Conservation (phyloP, 2,888 invertebrate genomes). For the Temnothorax rugatulus region DNA sequence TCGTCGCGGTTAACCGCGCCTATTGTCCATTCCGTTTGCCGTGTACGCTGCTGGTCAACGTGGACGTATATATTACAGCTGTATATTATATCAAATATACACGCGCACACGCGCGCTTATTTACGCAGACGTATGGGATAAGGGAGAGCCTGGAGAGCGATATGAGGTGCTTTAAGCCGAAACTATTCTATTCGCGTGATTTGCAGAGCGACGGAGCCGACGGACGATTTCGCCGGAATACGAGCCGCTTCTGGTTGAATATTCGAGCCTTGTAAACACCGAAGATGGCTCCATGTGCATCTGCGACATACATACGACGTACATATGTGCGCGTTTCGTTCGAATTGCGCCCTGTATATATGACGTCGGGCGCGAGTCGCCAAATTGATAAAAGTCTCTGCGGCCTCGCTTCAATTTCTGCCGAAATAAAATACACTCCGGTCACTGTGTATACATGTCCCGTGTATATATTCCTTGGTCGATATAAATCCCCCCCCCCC, state of each 20-base stretch:
- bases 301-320: no score
- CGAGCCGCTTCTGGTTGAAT: conserved; percentile 31
- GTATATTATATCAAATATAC: conserved; percentile 30
- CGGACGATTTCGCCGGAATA: conserved; percentile 30
- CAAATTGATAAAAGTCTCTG: conserved; percentile 33
- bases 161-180: conserved; percentile 14
- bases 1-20: conserved; percentile 58
- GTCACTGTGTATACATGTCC: neutral
- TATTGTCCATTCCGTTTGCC: conserved; percentile 61
- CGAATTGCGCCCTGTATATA: neutral
- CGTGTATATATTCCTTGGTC: neutral
- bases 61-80: neutral
- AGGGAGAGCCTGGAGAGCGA: neutral
- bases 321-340: neutral
- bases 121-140: neutral
- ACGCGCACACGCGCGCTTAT: neutral
- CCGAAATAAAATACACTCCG: neutral
- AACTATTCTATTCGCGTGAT: conserved; percentile 34
- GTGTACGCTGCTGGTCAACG: neutral
- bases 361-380: neutral
- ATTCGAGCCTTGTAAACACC: conserved; percentile 48
- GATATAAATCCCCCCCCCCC: neutral
- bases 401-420: neutral
- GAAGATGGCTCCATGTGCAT: conserved; percentile 9
- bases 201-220: neutral